Evolutionary conservation across 2,888 invertebrate genomes (phyloP).

Genomic region (Himalopsyche kuldschensis): DNA sequence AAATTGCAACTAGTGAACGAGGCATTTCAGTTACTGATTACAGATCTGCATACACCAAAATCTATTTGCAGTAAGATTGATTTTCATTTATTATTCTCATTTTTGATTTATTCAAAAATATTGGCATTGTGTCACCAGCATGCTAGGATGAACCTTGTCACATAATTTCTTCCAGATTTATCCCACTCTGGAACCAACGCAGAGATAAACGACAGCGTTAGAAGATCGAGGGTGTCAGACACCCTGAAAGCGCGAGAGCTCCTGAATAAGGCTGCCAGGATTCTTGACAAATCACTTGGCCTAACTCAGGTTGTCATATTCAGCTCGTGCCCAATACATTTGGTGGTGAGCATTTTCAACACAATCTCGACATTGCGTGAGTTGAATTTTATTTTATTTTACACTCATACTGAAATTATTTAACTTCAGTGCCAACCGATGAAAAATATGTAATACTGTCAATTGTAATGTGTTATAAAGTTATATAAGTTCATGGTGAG

Average conservation of each 20-base stretch:
- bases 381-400: background rate
- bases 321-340: background rate
- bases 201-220: background rate
- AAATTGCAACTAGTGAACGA: background rate
- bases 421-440: too few relatives aligned
- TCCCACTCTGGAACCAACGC: background rate
- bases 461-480: too few relatives aligned
- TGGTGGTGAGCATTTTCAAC: background rate
- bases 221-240: background rate
- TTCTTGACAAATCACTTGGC: background rate
- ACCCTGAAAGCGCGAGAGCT: background rate
- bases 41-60: background rate
- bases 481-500: too few relatives aligned
- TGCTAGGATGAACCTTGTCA: too few relatives aligned
- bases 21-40: background rate
- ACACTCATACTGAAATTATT: too few relatives aligned
- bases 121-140: too few relatives aligned
- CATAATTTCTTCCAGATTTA: background rate
- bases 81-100: too few relatives aligned
- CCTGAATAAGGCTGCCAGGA: background rate
- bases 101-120: too few relatives aligned
- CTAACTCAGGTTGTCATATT: background rate
- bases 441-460: too few relatives aligned
- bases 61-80: background rate
- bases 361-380: background rate